Base-by-base conservation (phyloP, 2,888 invertebrate species). In the Chironomus tentans region DNA sequence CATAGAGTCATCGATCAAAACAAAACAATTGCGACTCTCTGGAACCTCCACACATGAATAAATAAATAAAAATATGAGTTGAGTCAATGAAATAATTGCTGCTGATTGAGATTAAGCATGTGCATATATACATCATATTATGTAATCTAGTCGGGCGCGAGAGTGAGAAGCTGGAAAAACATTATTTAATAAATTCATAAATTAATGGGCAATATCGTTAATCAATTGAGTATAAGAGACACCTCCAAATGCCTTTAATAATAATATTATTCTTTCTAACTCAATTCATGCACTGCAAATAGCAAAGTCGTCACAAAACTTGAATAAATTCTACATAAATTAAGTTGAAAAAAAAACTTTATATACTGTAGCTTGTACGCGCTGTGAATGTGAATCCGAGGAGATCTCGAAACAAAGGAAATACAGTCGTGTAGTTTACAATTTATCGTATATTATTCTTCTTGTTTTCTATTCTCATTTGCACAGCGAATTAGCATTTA, bases 61-160 rank as follows among this genome's bases (percentile, higher is more conserved):
- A 22, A 28, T 28, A 28, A 28, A 28, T 2, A 28, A 28, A 28
- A n/a, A n/a, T n/a, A n/a, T 38, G 10, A 38, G 38, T 38, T 7
- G 7, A 38, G 38, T 38, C 38, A 38, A 38, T 38, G 38, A 38
- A 56, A 56, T 56, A 18, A 15, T n/a, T 24, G 18, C 21, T 71
- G 71, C 61, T 62, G 72, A 72, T 72, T 72, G 72, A 72, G 61
- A 62, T 72, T 62, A n/a, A 50, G 56, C 72, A 72, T 72, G 72
- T 62, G 48, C 28, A 46, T 46, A 18, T 38, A 38, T 38, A 38
- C 38, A 38, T 38, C 10, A 38, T 10, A 18, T 56, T 56, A 15
- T 56, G 56, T 15, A 56, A 56, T 38, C 38, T 38, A 38, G 38
- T 38, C 38, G 38, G 10, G 38, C 10, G 38, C 38, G 38, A 7